phyloP scores from a whole-genome alignment of 2,113 vertebrate genomes.

The Morphnarchus princeps region DNA sequence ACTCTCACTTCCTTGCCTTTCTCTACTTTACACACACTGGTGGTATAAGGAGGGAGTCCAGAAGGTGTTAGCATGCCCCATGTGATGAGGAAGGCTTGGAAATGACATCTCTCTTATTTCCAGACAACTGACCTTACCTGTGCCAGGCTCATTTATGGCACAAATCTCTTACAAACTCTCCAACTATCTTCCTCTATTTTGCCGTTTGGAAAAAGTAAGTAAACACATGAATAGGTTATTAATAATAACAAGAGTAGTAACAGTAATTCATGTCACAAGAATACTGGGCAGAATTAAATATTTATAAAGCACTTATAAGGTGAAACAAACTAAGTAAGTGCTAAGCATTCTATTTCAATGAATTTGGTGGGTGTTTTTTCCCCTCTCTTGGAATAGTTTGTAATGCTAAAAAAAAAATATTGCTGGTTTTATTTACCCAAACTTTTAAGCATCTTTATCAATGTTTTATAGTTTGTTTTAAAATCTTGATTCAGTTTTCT shows the following conservation, averaged over 20 bases:
- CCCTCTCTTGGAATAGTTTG: not conserved
- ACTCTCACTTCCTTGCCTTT: not conserved
- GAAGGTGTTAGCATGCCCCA: not conserved
- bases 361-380: not conserved
- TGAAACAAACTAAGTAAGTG: not conserved
- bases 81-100: not conserved
- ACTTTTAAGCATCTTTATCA: not conserved
- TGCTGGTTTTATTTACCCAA: not conserved
- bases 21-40: not conserved
- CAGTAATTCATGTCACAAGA: not conserved
- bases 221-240: not conserved
- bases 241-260: not conserved
- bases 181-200: not conserved
- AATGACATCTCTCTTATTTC: not conserved
- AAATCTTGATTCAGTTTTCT: not conserved
- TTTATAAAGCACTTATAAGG: not conserved
- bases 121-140: not conserved
- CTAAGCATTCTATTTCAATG: not conserved
- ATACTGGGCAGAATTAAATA: not conserved
- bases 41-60: accelerated
- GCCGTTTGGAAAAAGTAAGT: not conserved
- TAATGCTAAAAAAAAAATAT: not conserved
- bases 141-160: not conserved
- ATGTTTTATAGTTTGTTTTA: not conserved
- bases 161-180: not conserved